These are phyloP conservation scores for Colaptes auratus DNA, from an alignment of 2,113 vertebrate genomes.

Conservation along the genomic window DNA sequence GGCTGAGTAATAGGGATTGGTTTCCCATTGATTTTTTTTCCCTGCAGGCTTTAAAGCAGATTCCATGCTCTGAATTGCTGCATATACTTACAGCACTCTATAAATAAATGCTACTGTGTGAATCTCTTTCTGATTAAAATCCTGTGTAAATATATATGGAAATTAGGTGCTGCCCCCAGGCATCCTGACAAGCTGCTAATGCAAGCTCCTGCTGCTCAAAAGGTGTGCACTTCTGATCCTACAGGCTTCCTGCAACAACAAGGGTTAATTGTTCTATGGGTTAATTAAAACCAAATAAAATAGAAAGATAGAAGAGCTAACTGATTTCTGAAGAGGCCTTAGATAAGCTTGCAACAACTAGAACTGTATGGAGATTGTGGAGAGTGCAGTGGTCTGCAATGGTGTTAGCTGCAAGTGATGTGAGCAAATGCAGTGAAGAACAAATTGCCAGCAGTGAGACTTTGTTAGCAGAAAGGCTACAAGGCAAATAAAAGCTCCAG, in stretches of 20 bases:
- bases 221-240: neutral
- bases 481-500: conserved; percentile 43
- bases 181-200: conserved; percentile 12
- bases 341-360: neutral
- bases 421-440: conserved; percentile 5
- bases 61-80: conserved; percentile 14
- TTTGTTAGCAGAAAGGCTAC: conserved; percentile 41
- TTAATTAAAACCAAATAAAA: conserved; percentile 16
- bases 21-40: conserved; percentile 3
- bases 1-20: neutral
- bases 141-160: conserved; percentile 43
- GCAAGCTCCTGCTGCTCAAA: conserved; percentile 16
- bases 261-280: neutral
- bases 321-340: neutral
- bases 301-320: neutral
- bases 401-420: neutral
- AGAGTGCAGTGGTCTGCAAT: conserved; percentile 4
- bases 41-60: neutral
- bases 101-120: conserved; percentile 50
- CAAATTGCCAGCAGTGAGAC: conserved; percentile 54
- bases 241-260: neutral
- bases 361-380: neutral
- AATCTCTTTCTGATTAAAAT: conserved; percentile 59
- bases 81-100: conserved; percentile 16
- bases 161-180: conserved; percentile 51